Percentiles rank a stretch among this genome's conserved stretches.
Conservation (phyloP, 2,888 invertebrate genomes). For the Calliopum simillimum region DNA sequence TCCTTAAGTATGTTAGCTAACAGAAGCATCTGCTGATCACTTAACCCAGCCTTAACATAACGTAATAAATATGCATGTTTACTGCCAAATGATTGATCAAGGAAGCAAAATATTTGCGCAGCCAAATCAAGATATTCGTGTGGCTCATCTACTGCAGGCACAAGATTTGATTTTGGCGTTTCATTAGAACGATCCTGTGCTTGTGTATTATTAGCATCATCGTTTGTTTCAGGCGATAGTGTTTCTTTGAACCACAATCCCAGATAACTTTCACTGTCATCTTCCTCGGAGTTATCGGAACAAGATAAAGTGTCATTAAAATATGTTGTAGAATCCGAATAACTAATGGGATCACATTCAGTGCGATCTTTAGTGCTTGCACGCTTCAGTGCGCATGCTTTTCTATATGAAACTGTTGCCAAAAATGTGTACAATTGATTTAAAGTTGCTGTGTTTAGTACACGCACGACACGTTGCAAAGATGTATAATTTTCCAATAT, state of each 20-base stretch:
- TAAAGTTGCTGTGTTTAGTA: constrained; percentile 69
- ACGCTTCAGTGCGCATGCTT: constrained; percentile 86
- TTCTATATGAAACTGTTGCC: constrained; percentile 90
- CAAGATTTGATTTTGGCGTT: constrained; percentile 68
- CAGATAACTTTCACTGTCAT: constrained; percentile 70
- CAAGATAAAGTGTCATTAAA: constrained; percentile 94
- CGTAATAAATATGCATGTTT: constrained; percentile 71
- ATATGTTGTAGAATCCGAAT: constrained; percentile 95
- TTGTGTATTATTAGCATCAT: constrained; percentile 71
- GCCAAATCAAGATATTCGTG: constrained; percentile 90
- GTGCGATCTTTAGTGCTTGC: constrained; percentile 80
- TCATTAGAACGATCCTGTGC: constrained; percentile 70
- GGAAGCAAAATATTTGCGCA: constrained; percentile 86
- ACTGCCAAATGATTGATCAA: constrained; percentile 80
- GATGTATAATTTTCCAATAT: constrained; percentile 67
- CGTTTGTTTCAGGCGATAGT: constrained; percentile 75
- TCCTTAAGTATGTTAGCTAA: constrained; percentile 91
- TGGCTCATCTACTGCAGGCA: constrained; percentile 83
- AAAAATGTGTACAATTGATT: constrained; percentile 83
- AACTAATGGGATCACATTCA: constrained; percentile 85
- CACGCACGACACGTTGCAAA: constrained; percentile 68
- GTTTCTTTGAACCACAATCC: constrained; percentile 97
- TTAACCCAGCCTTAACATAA: constrained; percentile 76
- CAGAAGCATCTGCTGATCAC: constrained; percentile 90
- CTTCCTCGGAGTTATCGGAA: constrained; percentile 91